Evolutionary conservation across 2,888 invertebrate genomes (phyloP).

Genomic region (Phymatocera aterrima): DNA sequence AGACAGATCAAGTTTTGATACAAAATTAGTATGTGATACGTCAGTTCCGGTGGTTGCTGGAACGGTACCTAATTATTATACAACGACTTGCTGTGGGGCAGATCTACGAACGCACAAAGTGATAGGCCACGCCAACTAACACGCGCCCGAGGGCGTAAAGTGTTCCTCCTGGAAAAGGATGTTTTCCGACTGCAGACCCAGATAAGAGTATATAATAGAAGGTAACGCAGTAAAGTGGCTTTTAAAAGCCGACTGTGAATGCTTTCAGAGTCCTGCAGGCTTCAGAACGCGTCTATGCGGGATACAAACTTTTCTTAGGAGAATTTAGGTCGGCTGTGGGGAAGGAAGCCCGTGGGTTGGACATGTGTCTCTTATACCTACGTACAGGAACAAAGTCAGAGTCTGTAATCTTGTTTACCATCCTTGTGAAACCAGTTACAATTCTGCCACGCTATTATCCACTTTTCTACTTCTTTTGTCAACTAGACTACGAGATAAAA

Average conservation of each 20-base stretch:
- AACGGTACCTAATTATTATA: slow-evolving; percentile 25
- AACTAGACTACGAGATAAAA: slow-evolving; percentile 4
- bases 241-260: slow-evolving; percentile 58
- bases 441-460: slow-evolving; percentile 4
- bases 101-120: slow-evolving; percentile 38
- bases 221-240: slow-evolving; percentile 64
- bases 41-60: background rate
- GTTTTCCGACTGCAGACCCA: slow-evolving; percentile 56
- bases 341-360: background rate
- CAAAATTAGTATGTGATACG: slow-evolving; percentile 9
- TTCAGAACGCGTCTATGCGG: slow-evolving; percentile 38
- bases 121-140: slow-evolving; percentile 45
- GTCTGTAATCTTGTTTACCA: slow-evolving; percentile 19
- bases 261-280: slow-evolving; percentile 53
- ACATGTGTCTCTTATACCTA: background rate
- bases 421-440: slow-evolving; percentile 17
- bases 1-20: slow-evolving; percentile 7
- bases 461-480: slow-evolving; percentile 16
- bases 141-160: slow-evolving; percentile 44
- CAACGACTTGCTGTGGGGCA: slow-evolving; percentile 21
- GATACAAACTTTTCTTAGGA: slow-evolving; percentile 30
- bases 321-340: slow-evolving; percentile 2
- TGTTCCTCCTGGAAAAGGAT: slow-evolving; percentile 46
- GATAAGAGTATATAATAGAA: slow-evolving; percentile 64
- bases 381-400: background rate